A percentile compares a stretch with the other conserved stretches of the same genome.
Evolutionary conservation across 2,888 invertebrate genomes (phyloP).

Genomic region (Gibbula magus): DNA sequence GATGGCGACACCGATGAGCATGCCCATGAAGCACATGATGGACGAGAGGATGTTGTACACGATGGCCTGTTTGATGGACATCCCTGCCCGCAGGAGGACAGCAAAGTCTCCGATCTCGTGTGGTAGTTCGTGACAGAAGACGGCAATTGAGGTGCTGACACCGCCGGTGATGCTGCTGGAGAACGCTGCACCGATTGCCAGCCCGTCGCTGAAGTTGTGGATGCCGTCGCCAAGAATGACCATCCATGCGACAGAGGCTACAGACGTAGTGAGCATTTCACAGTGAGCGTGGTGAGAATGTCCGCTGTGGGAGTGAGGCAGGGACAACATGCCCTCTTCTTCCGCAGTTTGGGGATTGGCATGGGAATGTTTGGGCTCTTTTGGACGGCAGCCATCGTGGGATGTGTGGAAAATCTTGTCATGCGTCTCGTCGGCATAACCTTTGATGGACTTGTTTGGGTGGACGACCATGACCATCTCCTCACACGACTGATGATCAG

Average conservation of each 20-base stretch:
- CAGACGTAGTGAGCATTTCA: constrained; percentile 78
- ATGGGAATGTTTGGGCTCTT: constrained; percentile 10
- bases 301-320: constrained; percentile 78
- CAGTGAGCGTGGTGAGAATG: constrained; percentile 41
- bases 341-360: neutral
- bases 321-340: constrained; percentile 32
- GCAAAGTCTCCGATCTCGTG: constrained; percentile 97
- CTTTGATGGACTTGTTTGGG: constrained; percentile 58
- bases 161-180: constrained; percentile 90
- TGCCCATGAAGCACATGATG: constrained; percentile 88
- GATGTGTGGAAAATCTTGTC: constrained; percentile 37
- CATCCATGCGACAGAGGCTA: constrained; percentile 96
- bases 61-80: constrained; percentile 91
- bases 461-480: constrained; percentile 67
- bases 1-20: constrained; percentile 88
- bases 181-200: constrained; percentile 94
- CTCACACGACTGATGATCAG: constrained; percentile 49
- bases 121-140: constrained; percentile 94
- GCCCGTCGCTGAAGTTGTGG: constrained; percentile 95
- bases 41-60: constrained; percentile 92
- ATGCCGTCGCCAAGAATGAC: constrained; percentile 96
- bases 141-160: constrained; percentile 93
- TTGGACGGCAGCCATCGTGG: neutral
- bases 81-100: constrained; percentile 91
- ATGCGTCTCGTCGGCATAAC: constrained; percentile 50